Base-by-base conservation (phyloP, 1,140 invertebrate species). In the Bradynema listronoti region DNA sequence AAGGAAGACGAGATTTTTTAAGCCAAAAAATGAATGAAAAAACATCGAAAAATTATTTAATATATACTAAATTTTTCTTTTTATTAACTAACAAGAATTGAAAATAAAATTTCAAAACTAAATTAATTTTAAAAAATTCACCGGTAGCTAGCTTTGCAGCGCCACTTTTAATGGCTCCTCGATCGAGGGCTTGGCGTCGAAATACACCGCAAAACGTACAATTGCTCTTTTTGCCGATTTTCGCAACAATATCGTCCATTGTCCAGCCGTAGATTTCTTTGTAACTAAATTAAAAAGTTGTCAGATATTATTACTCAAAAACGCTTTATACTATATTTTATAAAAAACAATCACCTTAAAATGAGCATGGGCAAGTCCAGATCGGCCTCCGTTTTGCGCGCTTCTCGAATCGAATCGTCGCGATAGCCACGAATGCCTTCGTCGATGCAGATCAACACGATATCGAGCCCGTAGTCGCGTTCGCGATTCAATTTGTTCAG, bases 361-460 rank as follows among this genome's bases (percentile, higher is more conserved):
- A 98, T 92, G 83, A 90, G 94, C 29, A 99, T 81, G 34, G 91
- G 88, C 80, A 99, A 86, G 63, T 85, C 83, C 83, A 97, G 97
- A 79, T 97, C 90, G 70, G 87, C 85, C 69, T 87, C 82, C 76
- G 98, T 98, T 78, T 57, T 56, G 11, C 27, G 39, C 51, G 68
- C 60, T 77, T 82, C 82, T 51, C 96, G 87, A 33, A 99, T 82
- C 79, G 93, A 97, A 79, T 98, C 93, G 82, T 99, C 94, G 68
- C 95, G 82, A 75, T 97, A 98, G 0, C 93, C 93, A 33, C 30
- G 91, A 58, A 98, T 98, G 66, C 94, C 94, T 85, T 98, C 94
- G 80, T 98, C 94, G 54, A 99, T 91, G 0, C 94, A 98, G 34
- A 99, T 81, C 25, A 99, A 82, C 60, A 91, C 84, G 27, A 99